These are phyloP conservation scores for Echiichthys vipera DNA, from an alignment of 2,797 vertebrate species.

Conservation along the genomic window DNA sequence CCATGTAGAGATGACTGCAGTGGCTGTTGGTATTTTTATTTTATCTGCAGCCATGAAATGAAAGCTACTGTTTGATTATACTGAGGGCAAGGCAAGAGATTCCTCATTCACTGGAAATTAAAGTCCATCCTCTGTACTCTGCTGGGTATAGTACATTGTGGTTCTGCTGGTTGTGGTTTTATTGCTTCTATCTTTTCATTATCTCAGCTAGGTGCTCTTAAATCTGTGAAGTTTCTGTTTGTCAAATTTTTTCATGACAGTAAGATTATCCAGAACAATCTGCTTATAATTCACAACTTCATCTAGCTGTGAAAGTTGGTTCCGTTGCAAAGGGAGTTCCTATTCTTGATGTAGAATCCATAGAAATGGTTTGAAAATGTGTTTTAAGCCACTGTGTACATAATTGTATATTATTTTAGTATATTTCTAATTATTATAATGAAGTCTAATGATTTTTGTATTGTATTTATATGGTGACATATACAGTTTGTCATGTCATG, in stretches of 20 bases:
- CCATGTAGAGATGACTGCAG: constrained; percentile 53
- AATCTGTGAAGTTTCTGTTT: constrained; percentile 15
- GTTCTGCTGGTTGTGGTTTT: constrained; percentile 29
- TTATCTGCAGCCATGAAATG: constrained; percentile 50
- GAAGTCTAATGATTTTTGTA: too few species aligned
- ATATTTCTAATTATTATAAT: too few species aligned
- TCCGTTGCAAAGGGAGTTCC: background rate
- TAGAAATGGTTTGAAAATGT: background rate
- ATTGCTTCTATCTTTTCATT: constrained; percentile 60
- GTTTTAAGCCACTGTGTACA: background rate
- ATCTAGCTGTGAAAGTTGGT: background rate
- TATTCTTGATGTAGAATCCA: background rate
- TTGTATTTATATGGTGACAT: too few species aligned
- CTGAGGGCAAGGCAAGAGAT: constrained; percentile 20
- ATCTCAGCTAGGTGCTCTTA: constrained; percentile 26
- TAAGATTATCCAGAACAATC: background rate
- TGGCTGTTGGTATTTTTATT: constrained; percentile 59
- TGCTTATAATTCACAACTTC: background rate
- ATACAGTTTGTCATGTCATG: too few species aligned
- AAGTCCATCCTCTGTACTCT: constrained; percentile 42
- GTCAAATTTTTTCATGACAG: background rate
- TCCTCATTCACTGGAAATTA: constrained; percentile 56
- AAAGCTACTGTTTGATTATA: constrained; percentile 62
- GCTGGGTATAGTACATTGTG: constrained; percentile 30
- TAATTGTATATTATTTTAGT: too few species aligned